Conservation (phyloP, 2,888 invertebrate species). For the Seladonia tumulorum region DNA sequence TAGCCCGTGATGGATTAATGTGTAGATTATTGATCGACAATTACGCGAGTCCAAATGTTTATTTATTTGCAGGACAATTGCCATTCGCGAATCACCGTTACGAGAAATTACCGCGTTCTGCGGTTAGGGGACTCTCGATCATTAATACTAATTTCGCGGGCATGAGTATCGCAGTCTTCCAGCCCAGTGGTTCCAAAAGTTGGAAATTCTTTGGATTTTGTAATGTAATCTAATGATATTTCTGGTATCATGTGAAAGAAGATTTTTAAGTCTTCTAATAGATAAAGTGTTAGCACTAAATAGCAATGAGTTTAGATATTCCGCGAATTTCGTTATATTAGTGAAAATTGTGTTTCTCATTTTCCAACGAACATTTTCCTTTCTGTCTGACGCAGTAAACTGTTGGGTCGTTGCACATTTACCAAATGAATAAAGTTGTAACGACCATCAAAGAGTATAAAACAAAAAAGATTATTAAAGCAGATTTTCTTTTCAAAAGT, state of each 20-base stretch:
- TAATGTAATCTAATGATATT: no score
- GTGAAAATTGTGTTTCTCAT: not conserved
- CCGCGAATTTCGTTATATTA: no score
- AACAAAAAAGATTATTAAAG: not conserved
- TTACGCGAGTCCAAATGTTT: constrained; percentile 29
- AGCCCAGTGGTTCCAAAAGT: not conserved
- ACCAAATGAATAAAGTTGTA: not conserved
- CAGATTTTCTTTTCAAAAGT: not conserved
- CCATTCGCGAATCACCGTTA: not conserved
- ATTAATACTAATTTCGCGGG: not conserved
- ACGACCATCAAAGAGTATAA: not conserved
- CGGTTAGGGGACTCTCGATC: not conserved
- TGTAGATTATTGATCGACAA: constrained; percentile 41
- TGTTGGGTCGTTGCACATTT: not conserved
- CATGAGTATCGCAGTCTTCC: not conserved
- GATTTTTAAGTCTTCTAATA: no score
- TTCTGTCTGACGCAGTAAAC: not conserved
- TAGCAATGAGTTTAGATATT: no score
- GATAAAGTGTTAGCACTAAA: no score
- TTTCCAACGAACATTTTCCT: not conserved
- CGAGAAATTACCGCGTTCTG: not conserved
- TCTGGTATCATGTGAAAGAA: no score
- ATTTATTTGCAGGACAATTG: constrained; percentile 10
- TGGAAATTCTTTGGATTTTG: no score
- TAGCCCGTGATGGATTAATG: constrained; percentile 29